phyloP scores from a whole-genome alignment of 2,113 vertebrate species.

The Monarcha castaneiventris region DNA sequence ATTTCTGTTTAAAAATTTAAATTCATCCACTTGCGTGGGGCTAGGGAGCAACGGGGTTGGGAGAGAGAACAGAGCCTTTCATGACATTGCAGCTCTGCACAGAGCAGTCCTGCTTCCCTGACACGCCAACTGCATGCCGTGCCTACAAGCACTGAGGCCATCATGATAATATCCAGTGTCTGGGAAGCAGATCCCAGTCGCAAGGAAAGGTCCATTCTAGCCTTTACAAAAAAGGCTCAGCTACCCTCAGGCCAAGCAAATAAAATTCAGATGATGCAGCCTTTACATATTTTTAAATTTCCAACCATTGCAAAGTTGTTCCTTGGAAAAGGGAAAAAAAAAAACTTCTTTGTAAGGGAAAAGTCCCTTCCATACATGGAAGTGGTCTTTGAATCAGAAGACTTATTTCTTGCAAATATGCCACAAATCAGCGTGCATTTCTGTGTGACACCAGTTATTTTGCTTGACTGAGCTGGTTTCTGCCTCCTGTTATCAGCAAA shows the following conservation, averaged over 20 bases:
- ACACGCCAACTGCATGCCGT: neutral
- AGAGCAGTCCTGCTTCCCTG: neutral
- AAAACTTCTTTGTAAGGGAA: neutral
- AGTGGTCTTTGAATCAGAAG: neutral
- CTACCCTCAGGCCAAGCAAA: neutral
- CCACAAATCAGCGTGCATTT: neutral
- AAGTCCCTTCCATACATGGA: neutral
- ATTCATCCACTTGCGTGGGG: neutral
- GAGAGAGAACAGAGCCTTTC: neutral
- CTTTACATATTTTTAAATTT: neutral
- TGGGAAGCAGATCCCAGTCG: neutral
- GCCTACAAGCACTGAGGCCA: neutral
- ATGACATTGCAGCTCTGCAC: neutral
- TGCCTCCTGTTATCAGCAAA: neutral
- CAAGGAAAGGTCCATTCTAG: neutral
- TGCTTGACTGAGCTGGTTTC: neutral
- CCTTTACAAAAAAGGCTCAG: neutral
- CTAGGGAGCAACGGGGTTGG: neutral
- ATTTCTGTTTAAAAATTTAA: neutral
- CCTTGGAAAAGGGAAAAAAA: neutral
- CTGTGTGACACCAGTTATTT: neutral
- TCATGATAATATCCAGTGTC: neutral
- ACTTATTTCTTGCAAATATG: neutral
- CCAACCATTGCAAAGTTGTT: neutral
- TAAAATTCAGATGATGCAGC: neutral